Evolutionary conservation across 2,888 invertebrate species (phyloP).

Genomic region (Euphydryas editha): DNA sequence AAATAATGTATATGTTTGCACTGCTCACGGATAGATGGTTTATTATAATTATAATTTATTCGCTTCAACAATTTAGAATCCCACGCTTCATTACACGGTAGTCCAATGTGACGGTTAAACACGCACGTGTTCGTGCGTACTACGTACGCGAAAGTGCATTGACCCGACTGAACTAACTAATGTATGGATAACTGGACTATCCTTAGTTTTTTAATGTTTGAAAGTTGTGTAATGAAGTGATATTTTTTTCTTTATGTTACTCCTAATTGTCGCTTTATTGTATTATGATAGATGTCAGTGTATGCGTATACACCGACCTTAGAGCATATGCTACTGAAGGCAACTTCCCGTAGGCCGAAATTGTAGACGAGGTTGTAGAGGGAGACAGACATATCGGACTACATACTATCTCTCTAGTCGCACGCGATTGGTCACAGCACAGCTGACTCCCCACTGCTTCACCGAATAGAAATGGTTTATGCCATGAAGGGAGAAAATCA

Average conservation of each 20-base stretch:
- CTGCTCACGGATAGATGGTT: slow-evolving; percentile 20
- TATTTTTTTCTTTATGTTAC: background rate
- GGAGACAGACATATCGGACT: too few species aligned
- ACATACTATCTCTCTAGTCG: too few species aligned
- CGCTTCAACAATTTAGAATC: background rate
- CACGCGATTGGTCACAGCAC: too few species aligned
- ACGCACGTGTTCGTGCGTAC: background rate
- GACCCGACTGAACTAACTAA: background rate
- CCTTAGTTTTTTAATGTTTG: background rate
- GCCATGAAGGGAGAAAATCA: too few species aligned
- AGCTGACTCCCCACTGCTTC: too few species aligned
- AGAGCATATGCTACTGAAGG: too few species aligned
- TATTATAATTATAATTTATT: slow-evolving; percentile 9
- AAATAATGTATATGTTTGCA: slow-evolving; percentile 9
- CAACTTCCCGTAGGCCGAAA: too few species aligned
- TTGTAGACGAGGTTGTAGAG: too few species aligned
- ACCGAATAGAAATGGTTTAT: too few species aligned
- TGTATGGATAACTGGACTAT: background rate
- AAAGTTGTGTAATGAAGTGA: background rate
- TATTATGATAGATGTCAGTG: background rate
- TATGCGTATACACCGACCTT: background rate
- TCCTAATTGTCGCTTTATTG: slow-evolving; percentile 2
- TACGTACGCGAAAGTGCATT: background rate
- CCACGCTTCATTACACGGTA: slow-evolving; percentile 2
- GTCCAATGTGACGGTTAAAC: background rate